phyloP scores from a whole-genome alignment of 2,888 invertebrate species.

The Pelosia muscerda region DNA sequence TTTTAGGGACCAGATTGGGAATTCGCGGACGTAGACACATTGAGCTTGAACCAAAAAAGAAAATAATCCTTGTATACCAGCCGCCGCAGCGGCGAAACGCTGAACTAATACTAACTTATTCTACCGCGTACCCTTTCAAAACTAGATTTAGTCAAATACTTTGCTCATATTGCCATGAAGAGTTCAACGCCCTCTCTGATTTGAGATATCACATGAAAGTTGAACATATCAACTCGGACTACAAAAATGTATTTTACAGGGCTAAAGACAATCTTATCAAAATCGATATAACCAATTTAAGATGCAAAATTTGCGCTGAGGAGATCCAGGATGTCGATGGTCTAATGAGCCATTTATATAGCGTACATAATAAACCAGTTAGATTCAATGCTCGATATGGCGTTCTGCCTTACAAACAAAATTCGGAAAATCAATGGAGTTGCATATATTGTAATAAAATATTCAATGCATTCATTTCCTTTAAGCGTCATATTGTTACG shows the following conservation, averaged over 20 bases:
- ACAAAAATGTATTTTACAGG: conserved; percentile 79
- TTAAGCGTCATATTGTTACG: conserved; percentile 75
- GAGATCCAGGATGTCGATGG: conserved; percentile 71
- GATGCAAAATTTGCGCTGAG: conserved; percentile 74
- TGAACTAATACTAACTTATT: conserved; percentile 76
- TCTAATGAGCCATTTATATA: conserved; percentile 74
- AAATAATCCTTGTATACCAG: conserved; percentile 80
- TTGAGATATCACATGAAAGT: conserved; percentile 74
- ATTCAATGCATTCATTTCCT: conserved; percentile 69
- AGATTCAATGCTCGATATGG: conserved; percentile 78
- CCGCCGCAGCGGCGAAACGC: conserved; percentile 80
- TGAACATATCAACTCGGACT: conserved; percentile 72
- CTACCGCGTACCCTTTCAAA: conserved; percentile 81
- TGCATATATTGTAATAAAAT: conserved; percentile 77
- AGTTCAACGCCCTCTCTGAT: conserved; percentile 67
- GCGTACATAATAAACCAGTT: conserved; percentile 73
- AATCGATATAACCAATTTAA: conserved; percentile 78
- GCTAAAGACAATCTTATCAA: conserved; percentile 79
- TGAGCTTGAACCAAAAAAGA: conserved; percentile 75
- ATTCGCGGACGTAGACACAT: conserved; percentile 74
- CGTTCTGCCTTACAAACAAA: conserved; percentile 78
- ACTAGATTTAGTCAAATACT: conserved; percentile 79
- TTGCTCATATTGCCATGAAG: conserved; percentile 78
- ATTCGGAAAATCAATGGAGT: conserved; percentile 63
- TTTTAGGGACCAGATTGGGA: conserved; percentile 83